A percentile compares a stretch with the other conserved stretches of the same genome.
phyloP scores from a whole-genome alignment of 2,113 vertebrate genomes.

The Rhea pennata region DNA sequence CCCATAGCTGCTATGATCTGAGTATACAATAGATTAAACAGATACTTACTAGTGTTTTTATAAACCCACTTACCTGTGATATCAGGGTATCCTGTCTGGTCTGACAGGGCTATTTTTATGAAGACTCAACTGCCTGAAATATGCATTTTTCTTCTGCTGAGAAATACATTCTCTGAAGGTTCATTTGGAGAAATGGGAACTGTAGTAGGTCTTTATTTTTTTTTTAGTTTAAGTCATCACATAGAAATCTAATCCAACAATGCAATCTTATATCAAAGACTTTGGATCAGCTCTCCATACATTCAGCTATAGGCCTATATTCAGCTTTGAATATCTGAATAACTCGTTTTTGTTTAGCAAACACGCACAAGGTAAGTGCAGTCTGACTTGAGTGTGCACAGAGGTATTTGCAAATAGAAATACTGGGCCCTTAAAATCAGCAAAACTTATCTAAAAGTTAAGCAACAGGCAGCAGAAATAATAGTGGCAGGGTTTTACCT shows the following conservation, averaged over 20 bases:
- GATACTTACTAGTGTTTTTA: slow-evolving; percentile 4
- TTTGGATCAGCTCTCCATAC: neutral
- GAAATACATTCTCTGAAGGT: neutral
- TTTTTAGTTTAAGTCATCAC: neutral
- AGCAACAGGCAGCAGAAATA: neutral
- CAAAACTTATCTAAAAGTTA: neutral
- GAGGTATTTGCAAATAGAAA: neutral
- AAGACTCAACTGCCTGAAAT: neutral
- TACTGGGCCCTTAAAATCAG: neutral
- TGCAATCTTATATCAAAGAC: neutral
- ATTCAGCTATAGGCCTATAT: neutral
- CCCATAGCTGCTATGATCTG: neutral
- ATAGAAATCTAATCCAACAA: neutral
- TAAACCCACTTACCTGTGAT: neutral
- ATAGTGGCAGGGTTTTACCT: neutral
- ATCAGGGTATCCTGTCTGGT: neutral
- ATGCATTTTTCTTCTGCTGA: neutral
- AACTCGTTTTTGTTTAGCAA: neutral
- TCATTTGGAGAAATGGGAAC: neutral
- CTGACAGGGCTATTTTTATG: neutral
- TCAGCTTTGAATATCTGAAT: neutral
- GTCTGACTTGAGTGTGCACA: neutral
- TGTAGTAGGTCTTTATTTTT: neutral
- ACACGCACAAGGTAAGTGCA: neutral
- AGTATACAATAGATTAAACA: slow-evolving; percentile 14